A percentile compares a stretch with the other conserved stretches of the same genome.
These are phyloP conservation scores for Prenolepis imparis DNA, from an alignment of 2,888 invertebrate species.

Conservation along the genomic window DNA sequence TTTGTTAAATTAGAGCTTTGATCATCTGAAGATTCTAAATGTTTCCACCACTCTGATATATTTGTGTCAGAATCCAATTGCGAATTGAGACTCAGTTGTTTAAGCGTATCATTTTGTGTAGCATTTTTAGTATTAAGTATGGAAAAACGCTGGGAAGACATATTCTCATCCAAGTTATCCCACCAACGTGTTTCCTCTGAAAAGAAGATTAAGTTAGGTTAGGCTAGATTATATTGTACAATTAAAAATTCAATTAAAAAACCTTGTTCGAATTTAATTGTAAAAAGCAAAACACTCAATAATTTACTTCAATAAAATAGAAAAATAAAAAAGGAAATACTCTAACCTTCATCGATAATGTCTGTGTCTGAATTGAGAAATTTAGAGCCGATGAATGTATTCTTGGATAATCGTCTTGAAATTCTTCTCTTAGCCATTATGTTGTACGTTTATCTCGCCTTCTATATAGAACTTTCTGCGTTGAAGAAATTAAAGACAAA, in stretches of 20 bases:
- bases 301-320: background rate
- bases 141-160: conserved; percentile 46
- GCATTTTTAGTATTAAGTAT: conserved; percentile 22
- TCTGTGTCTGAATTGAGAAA: conserved; percentile 67
- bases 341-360: conserved; percentile 58
- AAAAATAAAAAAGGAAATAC: background rate
- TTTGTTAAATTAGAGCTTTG: background rate
- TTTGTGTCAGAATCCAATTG: background rate
- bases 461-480: background rate
- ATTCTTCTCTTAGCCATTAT: conserved; percentile 66
- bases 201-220: conserved; percentile 12
- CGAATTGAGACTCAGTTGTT: conserved; percentile 59
- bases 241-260: background rate
- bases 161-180: conserved; percentile 64
- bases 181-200: conserved; percentile 69
- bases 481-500: no score
- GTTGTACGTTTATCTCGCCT: background rate
- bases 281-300: background rate
- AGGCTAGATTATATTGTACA: background rate
- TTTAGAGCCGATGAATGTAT: conserved; percentile 49
- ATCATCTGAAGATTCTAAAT: conserved; percentile 51
- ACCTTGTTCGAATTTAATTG: background rate
- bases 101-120: no score
- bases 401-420: conserved; percentile 55
- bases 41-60: conserved; percentile 68